Evolutionary conservation across 1,140 invertebrate species (phyloP), one percentile per base, ranked within the genome.

Genomic region (Scaptomyza pallida): DNA sequence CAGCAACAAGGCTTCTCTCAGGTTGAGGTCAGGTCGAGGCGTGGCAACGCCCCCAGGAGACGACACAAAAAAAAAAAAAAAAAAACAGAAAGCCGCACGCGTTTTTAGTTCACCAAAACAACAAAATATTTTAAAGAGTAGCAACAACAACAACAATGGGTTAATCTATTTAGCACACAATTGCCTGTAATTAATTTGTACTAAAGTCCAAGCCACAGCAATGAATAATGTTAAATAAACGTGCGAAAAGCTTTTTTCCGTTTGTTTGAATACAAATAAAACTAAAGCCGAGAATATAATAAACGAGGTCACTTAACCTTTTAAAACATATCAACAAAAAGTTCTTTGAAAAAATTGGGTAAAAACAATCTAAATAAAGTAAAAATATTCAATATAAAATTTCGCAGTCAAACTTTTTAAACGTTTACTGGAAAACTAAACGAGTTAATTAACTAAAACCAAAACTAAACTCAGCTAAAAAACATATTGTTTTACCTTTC

Each of bases 141-240:
- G 1, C 5, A 21, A 33, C n/a, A 6, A 30, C 19, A 52, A 5
- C 19, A 55, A 55, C 9, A n/a, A n/a, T 30, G 26, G 33, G 50
- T 56, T 62, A 64, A 73, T 63, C 51, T 69, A 23, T 40, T 30
- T 9, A 13, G 37, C 26, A 37, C 47, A 59, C 55, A 60, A 48
- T 47, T 54, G 37, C 47, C 33, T 68, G 35, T 72, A 72, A 75
- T 71, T 77, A 71, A 71, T 26, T 75, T 64, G 65, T 60, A 56
- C 64, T 60, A 4, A 26, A 43, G 35, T 45, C 16, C 16, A 55
- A 15, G n/a, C 37, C 40, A 45, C 10, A 16, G 8, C 0, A 43
- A 65, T 26, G 69, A 68, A 54, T 55, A 60, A 67, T 60, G 33
- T 37, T 56, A 33, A 23, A 4, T 13, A 41, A 41, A 62, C 64